Evolutionary conservation across 2,888 invertebrate genomes (phyloP), one percentile per base, ranked within the genome.

Genomic region (Anodontia alba): DNA sequence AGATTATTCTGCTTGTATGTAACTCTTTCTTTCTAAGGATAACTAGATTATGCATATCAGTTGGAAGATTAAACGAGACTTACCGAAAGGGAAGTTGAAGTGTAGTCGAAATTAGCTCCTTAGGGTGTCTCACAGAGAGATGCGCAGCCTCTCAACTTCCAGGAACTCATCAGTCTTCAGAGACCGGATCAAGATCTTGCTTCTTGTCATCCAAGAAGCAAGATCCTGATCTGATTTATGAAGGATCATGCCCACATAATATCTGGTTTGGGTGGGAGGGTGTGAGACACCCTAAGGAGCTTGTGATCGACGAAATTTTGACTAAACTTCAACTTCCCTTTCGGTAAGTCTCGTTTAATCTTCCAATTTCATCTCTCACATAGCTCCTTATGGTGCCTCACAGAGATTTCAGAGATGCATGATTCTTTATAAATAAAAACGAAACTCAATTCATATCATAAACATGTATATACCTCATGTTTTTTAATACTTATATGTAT

Each of bases 261-360:
- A 12, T 20, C 3, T 70, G 33, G 5, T 26, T 42, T 43, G 75
- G 80, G 75, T 51, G 76, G 80, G 75, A 38, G 76, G 71, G 75
- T 80, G 80, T 80, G 80, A 75, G 72, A 80, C 23, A 75, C 75
- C 80, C 68, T 38, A 72, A 71, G 80, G n/a, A n/a, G n/a, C n/a
- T n/a, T n/a, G n/a, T n/a, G n/a, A n/a, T n/a, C n/a, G n/a, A n/a
- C n/a, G n/a, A n/a, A n/a, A n/a, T n/a, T n/a, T n/a, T n/a, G n/a
- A n/a, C n/a, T n/a, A n/a, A n/a, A n/a, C n/a, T n/a, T 69, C 81
- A 73, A 46, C 77, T 81, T 77, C 54, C 79, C 51, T 51, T n/a
- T 69, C 12, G 81, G 74, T 81, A 81, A 77, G 81, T 78, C 67
- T 81, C 33, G 77, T 81, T 81, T 77, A 81, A 81, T 74, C 51